phyloP scores from a whole-genome alignment of 1,140 invertebrate genomes.

The Drosophila neocordata region DNA sequence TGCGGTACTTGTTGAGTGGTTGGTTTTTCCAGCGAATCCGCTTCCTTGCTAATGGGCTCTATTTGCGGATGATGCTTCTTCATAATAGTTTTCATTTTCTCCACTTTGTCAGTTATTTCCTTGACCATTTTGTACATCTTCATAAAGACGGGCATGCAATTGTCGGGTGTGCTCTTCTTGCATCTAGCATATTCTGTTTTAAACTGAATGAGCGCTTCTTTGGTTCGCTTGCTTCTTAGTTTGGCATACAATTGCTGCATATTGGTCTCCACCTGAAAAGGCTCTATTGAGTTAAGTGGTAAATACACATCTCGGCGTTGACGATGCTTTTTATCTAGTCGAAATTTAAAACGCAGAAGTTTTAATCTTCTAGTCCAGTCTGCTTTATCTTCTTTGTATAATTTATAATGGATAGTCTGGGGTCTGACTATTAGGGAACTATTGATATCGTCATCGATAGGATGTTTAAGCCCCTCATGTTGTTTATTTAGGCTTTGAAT shows the following conservation, averaged over 20 bases:
- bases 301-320: slow-evolving; percentile 15
- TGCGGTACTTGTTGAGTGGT: neutral
- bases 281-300: slow-evolving; percentile 44
- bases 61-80: slow-evolving; percentile 48
- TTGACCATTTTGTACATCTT: slow-evolving; percentile 73
- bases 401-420: slow-evolving; percentile 50
- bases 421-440: slow-evolving; percentile 36
- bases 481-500: slow-evolving; percentile 47
- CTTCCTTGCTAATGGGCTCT: slow-evolving; percentile 42
- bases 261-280: slow-evolving; percentile 51
- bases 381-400: slow-evolving; percentile 35
- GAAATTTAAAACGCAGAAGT: slow-evolving; percentile 59
- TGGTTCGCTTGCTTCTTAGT: slow-evolving; percentile 62
- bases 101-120: slow-evolving; percentile 73
- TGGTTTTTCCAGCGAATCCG: slow-evolving; percentile 1
- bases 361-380: slow-evolving; percentile 45
- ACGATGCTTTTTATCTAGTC: slow-evolving; percentile 37
- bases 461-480: slow-evolving; percentile 39
- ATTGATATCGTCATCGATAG: slow-evolving; percentile 34
- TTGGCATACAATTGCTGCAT: slow-evolving; percentile 56
- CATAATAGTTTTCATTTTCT: slow-evolving; percentile 76
- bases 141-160: slow-evolving; percentile 73
- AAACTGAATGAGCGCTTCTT: slow-evolving; percentile 48
- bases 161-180: slow-evolving; percentile 66
- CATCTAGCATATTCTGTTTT: slow-evolving; percentile 67